Base-by-base conservation (phyloP, 2,797 vertebrate species). In the Malurus splendens region DNA sequence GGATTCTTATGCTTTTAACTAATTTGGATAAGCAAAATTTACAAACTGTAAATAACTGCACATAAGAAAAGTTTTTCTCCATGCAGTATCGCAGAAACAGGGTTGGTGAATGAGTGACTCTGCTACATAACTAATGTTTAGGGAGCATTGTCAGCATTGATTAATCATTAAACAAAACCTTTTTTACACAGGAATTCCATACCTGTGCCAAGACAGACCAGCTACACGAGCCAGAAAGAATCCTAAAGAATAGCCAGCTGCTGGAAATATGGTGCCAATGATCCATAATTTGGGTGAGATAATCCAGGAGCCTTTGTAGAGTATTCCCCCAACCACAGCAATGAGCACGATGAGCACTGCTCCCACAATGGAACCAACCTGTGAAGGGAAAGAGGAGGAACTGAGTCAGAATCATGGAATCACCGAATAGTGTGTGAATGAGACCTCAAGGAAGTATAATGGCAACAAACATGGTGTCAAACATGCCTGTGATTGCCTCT, bases 221-320 rank as follows among this genome's bases (percentile, higher is more conserved):
- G 98, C 97, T 68, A 99, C 3, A 24, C 98, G 98, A 57, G 98
- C 98, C 83, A 99, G 74, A 14, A 98, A 0, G 93, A 99, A 99
- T 5, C 99, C 99, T 41, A 99, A 87, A 22, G 84, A 10, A 32
- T 97, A 99, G 10, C 99, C 99, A 23, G 98, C 94, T 7, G 98
- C 95, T 18, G 99, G 99, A 96, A 98, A 99, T 95, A 99, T 94
- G 6, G 97, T 96, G 47, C 99, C 99, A 70, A 99, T 97, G 73
- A 99, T 96, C 99, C 99, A 99, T 19, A 99, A 94, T 27, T 97
- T 94, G 19, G 99, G 98, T 44, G 96, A 14, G 33, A 99, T 99
- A 81, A 22, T 66, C 99, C 99, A 99, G 70, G 99, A 98, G 16
- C 98, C 98, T 96, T 97, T 97, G 95, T 99, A 99, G 17, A 99